A percentile compares a stretch with the other conserved stretches of the same genome.
Evolutionary conservation across 2,113 vertebrate species (phyloP).

Genomic region (Dicrurus megarhynchus): DNA sequence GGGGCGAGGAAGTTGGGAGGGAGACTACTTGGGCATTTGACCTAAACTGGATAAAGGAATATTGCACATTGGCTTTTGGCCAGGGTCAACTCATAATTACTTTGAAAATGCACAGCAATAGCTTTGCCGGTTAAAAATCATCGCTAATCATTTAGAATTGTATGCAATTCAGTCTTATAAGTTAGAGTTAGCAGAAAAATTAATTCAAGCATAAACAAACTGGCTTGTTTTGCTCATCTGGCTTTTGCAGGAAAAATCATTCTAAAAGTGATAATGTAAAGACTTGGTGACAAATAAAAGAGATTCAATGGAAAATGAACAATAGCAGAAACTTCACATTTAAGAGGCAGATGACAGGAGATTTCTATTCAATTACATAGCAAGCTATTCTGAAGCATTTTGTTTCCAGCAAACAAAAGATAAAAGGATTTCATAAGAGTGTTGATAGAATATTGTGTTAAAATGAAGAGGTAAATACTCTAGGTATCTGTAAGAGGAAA

Average conservation of each 20-base stretch:
- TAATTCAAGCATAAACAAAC: not conserved
- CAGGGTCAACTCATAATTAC: not conserved
- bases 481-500: not conserved
- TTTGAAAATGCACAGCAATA: not conserved
- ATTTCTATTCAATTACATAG: not conserved
- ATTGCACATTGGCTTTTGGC: not conserved
- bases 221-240: not conserved
- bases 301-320: not conserved
- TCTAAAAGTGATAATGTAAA: not conserved
- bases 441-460: not conserved
- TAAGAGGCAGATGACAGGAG: not conserved
- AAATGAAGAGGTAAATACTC: not conserved
- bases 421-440: not conserved
- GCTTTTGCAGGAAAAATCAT: not conserved
- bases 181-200: not conserved
- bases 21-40: not conserved
- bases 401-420: slow-evolving; percentile 3
- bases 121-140: not conserved
- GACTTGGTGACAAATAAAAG: not conserved
- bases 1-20: not conserved
- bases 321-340: not conserved
- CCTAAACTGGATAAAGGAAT: not conserved
- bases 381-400: not conserved
- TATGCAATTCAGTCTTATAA: not conserved
- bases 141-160: not conserved